Base-by-base conservation (phyloP, 2,113 vertebrate species). In the Gobiocypris rarus region DNA sequence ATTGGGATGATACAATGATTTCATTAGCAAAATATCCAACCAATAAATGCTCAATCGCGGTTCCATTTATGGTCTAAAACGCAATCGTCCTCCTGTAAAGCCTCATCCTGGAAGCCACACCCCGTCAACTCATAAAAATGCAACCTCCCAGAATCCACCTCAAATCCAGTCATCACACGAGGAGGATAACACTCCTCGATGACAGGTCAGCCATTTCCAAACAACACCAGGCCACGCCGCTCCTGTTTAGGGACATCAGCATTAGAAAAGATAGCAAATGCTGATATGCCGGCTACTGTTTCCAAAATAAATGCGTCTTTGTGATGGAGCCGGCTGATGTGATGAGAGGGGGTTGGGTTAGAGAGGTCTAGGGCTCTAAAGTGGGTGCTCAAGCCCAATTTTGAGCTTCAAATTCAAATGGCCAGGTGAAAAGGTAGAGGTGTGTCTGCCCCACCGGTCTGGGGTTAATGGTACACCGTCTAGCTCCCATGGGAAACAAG, bases 261-360 rank as follows among this genome's bases (percentile, higher is more conserved):
- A 63, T 84, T 81, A 61, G 77, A 75, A 84, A 77, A 83, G 83
- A 85, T 87, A 38, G 73, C 26, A 54, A 78, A 83, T 71, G 50
- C 74, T 61, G 83, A 83, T 84, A 61, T 54, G 50, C 67, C 43
- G 10, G 34, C 83, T 78, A 24, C 34, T 84, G 84, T 87, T 89
- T 87, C 78, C 88, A 89, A 87, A 89, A 89, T 87, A 89, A 85
- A 75, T 34, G 71, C 67, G 10, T 58, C 74, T 9, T 75, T 70
- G 59, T 65, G 78, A 86, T 78, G 83, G 61, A 82, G 48, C 15
- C 34, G 28, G 48, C 75, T 80, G 79, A 31, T 56, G 38, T 79
- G 73, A 65, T 79, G 67, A 26, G 83, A 74, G 84, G 61, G 85
- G 83, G 56, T 41, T 28, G 56, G 52, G 83, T 65, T 80, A 73